Conservation (phyloP, 2,797 vertebrate species). For the Gouania willdenowi region DNA sequence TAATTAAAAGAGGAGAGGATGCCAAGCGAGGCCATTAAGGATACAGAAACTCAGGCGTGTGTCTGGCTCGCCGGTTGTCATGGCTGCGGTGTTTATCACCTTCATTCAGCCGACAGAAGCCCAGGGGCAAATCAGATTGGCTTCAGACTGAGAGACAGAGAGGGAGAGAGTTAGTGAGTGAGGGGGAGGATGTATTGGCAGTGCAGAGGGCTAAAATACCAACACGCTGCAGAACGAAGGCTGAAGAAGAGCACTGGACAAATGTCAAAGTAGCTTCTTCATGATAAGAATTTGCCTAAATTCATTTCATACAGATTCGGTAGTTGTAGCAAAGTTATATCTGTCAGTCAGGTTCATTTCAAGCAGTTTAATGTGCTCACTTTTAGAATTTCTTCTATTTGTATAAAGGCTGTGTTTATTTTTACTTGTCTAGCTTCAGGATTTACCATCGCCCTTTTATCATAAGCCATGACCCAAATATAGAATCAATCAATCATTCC, state of each 20-base stretch:
- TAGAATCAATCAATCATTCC: too few relatives aligned
- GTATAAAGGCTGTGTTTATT: neutral
- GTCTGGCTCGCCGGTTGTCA: conserved; percentile 69
- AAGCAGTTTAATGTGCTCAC: neutral
- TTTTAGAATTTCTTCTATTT: neutral
- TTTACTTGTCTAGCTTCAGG: neutral
- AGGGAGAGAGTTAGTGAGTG: conserved; percentile 43
- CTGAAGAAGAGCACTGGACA: conserved; percentile 54
- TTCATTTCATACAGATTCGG: conserved; percentile 6
- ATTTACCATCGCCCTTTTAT: too few relatives aligned
- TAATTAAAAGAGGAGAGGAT: conserved; percentile 51
- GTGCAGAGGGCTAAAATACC: conserved; percentile 67
- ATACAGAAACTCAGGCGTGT: conserved; percentile 51
- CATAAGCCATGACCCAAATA: too few relatives aligned
- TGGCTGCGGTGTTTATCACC: conserved; percentile 75
- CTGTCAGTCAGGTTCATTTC: neutral
- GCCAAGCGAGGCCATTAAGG: conserved; percentile 61
- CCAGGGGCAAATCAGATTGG: conserved; percentile 74
- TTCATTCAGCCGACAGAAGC: conserved; percentile 67
- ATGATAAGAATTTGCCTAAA: conserved; percentile 37
- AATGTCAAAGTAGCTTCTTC: conserved; percentile 63
- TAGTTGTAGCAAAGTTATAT: neutral
- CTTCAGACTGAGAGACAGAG: conserved; percentile 53
- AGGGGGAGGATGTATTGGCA: conserved; percentile 68
- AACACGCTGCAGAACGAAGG: conserved; percentile 51